Evolutionary conservation across 2,797 vertebrate species (phyloP).

Genomic region (Gila robusta): DNA sequence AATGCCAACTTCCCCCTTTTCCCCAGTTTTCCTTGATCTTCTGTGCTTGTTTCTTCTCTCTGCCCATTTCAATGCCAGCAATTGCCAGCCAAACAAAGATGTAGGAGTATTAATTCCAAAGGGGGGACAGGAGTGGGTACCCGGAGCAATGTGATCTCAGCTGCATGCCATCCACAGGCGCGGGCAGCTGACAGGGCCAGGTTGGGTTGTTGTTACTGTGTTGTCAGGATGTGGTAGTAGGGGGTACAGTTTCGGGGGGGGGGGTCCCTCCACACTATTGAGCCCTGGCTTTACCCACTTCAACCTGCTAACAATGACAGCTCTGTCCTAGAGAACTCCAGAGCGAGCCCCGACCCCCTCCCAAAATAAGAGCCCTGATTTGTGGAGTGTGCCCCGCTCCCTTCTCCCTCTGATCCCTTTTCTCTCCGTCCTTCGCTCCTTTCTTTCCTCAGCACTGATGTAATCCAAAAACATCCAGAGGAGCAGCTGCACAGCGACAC

Average conservation of each 20-base stretch:
- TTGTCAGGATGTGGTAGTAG: constrained; percentile 71
- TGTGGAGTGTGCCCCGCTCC: constrained; percentile 83
- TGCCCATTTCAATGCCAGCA: constrained; percentile 48
- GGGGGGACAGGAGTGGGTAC: constrained; percentile 45
- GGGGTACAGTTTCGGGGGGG: constrained; percentile 29
- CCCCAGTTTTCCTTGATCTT: constrained; percentile 33
- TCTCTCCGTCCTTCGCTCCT: constrained; percentile 74
- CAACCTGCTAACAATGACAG: constrained; percentile 83
- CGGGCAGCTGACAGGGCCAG: constrained; percentile 80
- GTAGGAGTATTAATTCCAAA: constrained; percentile 69
- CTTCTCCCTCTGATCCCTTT: constrained; percentile 74
- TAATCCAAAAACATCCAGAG: constrained; percentile 89
- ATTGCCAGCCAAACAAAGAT: constrained; percentile 58
- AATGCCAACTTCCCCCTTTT: constrained; percentile 60
- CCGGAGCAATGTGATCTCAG: constrained; percentile 77
- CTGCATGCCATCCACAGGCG: constrained; percentile 76
- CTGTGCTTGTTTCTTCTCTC: constrained; percentile 34
- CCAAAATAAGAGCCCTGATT: constrained; percentile 75
- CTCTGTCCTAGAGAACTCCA: constrained; percentile 82
- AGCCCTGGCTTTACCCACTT: constrained; percentile 79
- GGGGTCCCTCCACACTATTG: constrained; percentile 71
- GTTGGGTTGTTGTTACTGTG: constrained; percentile 79
- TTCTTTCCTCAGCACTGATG: constrained; percentile 87
- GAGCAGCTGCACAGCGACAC: constrained; percentile 93
- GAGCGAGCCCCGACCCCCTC: constrained; percentile 63